Base-by-base conservation (phyloP, 2,113 vertebrate genomes). In the Pampusana beccarii region DNA sequence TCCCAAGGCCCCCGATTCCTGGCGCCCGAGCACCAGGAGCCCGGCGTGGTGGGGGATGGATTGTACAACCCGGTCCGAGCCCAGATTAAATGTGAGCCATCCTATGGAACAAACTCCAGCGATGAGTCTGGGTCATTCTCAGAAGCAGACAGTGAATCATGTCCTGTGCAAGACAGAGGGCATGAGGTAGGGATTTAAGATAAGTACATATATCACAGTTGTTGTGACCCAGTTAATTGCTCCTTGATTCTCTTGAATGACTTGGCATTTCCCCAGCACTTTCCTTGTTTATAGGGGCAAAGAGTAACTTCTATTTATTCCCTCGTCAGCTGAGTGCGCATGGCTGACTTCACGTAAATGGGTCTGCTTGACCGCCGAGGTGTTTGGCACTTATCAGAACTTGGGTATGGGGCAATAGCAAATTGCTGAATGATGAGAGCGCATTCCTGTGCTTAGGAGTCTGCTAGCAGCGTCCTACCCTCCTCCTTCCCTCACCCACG, bases 61-160 rank as follows among this genome's bases (percentile, higher is more conserved):
- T 97, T 99, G 95, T 99, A 99, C 93, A 98, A 96, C 97, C 98
- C 98, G 20, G 98, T 98, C 94, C 98, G 99, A 89, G 99, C 99
- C 98, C 99, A 99, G 97, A 99, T 99, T 98, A 99, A 99, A 98
- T 99, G 99, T 97, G 99, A 99, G 99, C 99, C 99, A 98, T 99
- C 99, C 72, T 99, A 99, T 38, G 99, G 98, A 98, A 99, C 98
- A 98, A 99, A 99, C 98, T 99, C 99, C 95, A 99, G 99, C 84
- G 99, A 99, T 77, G 99, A 99, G 96, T 99, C 99, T 16, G 99
- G 99, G 96, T 99, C 99, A 60, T 99, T 99, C 97, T 99, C 99
- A 80, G 99, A 99, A 98, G 99, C 99, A 97, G 99, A 99, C 98
- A 99, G 99, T 96, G 99, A 99, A 98, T 99, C 99, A 96, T 99